Percentiles rank a stretch among this genome's conserved stretches.
phyloP scores from a whole-genome alignment of 2,888 invertebrate genomes.

The Hypena proboscidalis region DNA sequence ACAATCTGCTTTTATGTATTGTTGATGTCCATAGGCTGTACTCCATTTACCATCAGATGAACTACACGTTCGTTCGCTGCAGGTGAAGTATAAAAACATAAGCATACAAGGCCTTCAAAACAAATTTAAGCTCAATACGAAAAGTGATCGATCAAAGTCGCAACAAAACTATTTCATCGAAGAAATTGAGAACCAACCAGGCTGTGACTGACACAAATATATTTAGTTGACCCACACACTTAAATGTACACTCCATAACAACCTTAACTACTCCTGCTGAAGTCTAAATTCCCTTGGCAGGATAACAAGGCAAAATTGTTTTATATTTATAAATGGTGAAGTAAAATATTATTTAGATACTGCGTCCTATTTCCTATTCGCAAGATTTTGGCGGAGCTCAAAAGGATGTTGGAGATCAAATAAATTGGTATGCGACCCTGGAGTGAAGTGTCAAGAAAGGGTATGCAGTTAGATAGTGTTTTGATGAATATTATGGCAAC shows the following conservation, averaged over 20 bases:
- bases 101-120: no score
- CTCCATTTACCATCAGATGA: no score
- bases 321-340: constrained; percentile 2
- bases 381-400: constrained; percentile 13
- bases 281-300: not conserved
- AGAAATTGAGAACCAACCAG: constrained; percentile 13
- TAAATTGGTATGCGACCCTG: constrained; percentile 5
- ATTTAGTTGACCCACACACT: constrained; percentile 8
- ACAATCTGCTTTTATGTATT: no score
- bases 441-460: not conserved
- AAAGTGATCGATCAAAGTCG: no score
- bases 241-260: not conserved
- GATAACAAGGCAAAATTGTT: not conserved
- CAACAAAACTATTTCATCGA: constrained; percentile 19
- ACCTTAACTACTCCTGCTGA: not conserved
- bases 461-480: not conserved
- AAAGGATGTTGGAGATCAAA: constrained; percentile 6
- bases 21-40: no score
- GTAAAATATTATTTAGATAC: constrained; percentile 15
- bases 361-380: constrained; percentile 6
- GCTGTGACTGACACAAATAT: constrained; percentile 26
- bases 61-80: no score
- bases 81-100: no score
- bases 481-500: no score
- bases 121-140: no score